A percentile compares a stretch with the other conserved stretches of the same genome.
Evolutionary conservation across 2,797 vertebrate genomes (phyloP).

Genomic region (Myiotriccus ornatus): DNA sequence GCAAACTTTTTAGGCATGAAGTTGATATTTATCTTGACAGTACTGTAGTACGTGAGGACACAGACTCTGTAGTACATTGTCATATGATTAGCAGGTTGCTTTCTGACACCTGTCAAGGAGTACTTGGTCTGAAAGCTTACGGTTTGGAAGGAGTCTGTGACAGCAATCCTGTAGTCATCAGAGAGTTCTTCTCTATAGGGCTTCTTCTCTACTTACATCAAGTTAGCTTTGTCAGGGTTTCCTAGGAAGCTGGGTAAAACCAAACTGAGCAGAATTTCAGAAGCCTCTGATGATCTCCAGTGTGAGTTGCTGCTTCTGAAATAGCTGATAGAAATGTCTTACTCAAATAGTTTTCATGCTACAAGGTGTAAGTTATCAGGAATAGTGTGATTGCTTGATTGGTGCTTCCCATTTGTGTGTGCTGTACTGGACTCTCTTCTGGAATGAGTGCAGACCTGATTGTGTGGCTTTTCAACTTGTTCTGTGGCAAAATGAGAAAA

Average conservation of each 20-base stretch:
- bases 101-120: not conserved
- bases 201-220: not conserved
- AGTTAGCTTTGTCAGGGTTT: not conserved
- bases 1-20: not conserved
- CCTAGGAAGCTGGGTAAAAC: not conserved
- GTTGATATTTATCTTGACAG: not conserved
- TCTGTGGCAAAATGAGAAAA: not conserved
- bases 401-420: not conserved
- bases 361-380: not conserved
- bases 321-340: not conserved
- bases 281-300: not conserved
- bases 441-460: not conserved
- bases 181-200: not conserved
- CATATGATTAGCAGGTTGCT: not conserved
- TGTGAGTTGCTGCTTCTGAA: not conserved
- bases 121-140: not conserved
- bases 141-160: not conserved
- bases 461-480: not conserved
- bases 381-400: not conserved
- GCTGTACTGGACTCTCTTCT: not conserved
- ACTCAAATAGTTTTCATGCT: not conserved
- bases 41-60: not conserved
- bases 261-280: not conserved
- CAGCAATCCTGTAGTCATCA: not conserved
- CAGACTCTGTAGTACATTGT: not conserved